phyloP scores from a whole-genome alignment of 2,888 invertebrate species.

The Yponomeuta cagnagella region DNA sequence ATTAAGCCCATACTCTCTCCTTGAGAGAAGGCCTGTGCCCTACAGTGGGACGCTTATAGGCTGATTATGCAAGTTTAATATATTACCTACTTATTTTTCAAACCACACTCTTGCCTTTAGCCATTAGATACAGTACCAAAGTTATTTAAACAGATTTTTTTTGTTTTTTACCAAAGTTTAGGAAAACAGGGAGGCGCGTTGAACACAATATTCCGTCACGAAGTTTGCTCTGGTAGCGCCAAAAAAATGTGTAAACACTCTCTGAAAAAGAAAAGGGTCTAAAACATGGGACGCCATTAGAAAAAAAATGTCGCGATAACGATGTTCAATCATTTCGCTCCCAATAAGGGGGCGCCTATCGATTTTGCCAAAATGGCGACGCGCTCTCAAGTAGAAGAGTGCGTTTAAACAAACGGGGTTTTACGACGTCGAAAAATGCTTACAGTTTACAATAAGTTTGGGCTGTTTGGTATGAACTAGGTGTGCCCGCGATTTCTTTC shows the following conservation, averaged over 20 bases:
- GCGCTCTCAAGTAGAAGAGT: neutral
- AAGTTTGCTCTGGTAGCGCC: neutral
- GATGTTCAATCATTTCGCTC: slow-evolving; percentile 75
- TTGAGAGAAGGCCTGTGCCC: too few relatives aligned
- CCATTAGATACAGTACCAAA: neutral
- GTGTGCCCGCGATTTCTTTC: too few relatives aligned
- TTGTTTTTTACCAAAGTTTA: neutral
- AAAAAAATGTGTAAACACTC: slow-evolving; percentile 34
- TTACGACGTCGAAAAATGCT: too few relatives aligned
- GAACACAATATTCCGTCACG: neutral
- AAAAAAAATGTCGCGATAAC: slow-evolving; percentile 74
- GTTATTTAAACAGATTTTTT: neutral
- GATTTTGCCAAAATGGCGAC: slow-evolving; percentile 72
- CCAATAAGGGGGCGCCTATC: slow-evolving; percentile 74
- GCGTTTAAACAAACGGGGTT: neutral
- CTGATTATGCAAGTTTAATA: too few relatives aligned
- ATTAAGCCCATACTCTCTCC: too few relatives aligned
- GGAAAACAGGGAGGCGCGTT: neutral
- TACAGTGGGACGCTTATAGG: too few relatives aligned
- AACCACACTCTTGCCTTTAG: too few relatives aligned
- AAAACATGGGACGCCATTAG: slow-evolving; percentile 70
- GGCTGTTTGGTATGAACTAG: too few relatives aligned
- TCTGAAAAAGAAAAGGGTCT: slow-evolving; percentile 65
- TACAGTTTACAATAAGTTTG: too few relatives aligned
- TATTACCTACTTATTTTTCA: too few relatives aligned